Base-by-base conservation (phyloP, 2,888 invertebrate species). In the Macrophya annulata region DNA sequence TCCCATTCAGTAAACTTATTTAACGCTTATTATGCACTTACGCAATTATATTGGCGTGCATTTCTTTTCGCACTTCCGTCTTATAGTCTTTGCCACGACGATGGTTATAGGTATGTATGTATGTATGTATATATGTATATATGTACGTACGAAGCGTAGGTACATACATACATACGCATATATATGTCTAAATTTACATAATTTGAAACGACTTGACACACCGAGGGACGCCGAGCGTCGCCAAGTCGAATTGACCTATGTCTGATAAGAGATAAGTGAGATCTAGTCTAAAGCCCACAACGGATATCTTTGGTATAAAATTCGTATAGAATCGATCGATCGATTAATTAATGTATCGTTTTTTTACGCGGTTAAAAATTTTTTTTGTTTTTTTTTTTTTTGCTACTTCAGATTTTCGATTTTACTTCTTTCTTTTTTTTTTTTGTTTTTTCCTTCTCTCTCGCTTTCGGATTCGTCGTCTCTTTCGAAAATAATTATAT, bases 241-340 rank as follows among this genome's bases (percentile, higher is more conserved):
- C 40, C 74, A 15, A 31, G 48, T 76, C 48, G 76, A 48, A 48
- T 48, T 76, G 76, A 76, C 76, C 76, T 48, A 25, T n/a, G 76
- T 12, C 76, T 40, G 76, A 76, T 76, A 76, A 48, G 76, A 76
- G 76, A 76, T 76, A 76, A 76, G 48, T 76, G 76, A 37, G 71
- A 71, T 71, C 40, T 71, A 71, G 40, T n/a, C 68, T n/a, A 45
- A 21, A 62, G 62, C 25, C 10, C 4, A 10, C 45, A 21, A 25
- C 12, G 25, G 21, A 21, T 76, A 48, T 45, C 48, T 43, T 25
- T 37, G 17, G 40, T 62, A 40, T 40, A 17, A 17, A 71, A 68
- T 6, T 3, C 71, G 71, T 55, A 55, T 62, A 55, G 2, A 25
- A 6, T 12, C 25, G 21, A 21, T 25, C 62, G 9, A 21, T 4